Percentiles rank a stretch among this genome's conserved stretches.
phyloP scores from a whole-genome alignment of 2,888 invertebrate species.

The Pinctada fucata region DNA sequence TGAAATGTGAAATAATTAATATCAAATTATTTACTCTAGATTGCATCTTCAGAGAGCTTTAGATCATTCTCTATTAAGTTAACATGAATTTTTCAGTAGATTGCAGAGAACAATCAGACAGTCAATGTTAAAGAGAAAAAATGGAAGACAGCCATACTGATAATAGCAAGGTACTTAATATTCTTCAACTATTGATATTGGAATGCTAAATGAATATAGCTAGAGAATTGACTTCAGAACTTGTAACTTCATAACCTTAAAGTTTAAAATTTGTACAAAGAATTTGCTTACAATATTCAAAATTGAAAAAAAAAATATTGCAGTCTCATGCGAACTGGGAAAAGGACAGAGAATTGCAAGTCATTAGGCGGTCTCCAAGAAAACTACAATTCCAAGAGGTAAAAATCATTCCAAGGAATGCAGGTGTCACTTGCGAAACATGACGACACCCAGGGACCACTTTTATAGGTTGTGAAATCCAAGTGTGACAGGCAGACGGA shows the following conservation, averaged over 20 bases:
- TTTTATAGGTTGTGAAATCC: too few relatives aligned
- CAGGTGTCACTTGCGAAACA: too few relatives aligned
- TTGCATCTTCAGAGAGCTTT: background rate
- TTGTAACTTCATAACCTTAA: background rate
- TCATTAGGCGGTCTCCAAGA: background rate
- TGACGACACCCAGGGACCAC: too few relatives aligned
- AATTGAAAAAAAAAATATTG: background rate
- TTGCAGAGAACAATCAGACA: constrained; percentile 2
- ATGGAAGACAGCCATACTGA: background rate
- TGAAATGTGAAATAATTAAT: background rate
- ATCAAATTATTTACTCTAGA: too few relatives aligned
- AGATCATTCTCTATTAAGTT: background rate
- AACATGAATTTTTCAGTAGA: background rate
- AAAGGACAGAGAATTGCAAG: background rate
- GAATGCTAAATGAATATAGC: too few relatives aligned
- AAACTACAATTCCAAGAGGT: background rate
- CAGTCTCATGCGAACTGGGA: background rate
- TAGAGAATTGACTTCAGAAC: too few relatives aligned
- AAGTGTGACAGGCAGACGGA: too few relatives aligned
- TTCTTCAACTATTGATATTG: too few relatives aligned
- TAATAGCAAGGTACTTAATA: background rate
- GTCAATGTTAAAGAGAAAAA: background rate
- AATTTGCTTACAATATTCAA: background rate
- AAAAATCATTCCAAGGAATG: background rate
- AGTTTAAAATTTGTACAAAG: too few relatives aligned